Evolutionary conservation across 2,113 vertebrate genomes (phyloP), one percentile per base, ranked within the genome.

Genomic region (Aramus guarauna): DNA sequence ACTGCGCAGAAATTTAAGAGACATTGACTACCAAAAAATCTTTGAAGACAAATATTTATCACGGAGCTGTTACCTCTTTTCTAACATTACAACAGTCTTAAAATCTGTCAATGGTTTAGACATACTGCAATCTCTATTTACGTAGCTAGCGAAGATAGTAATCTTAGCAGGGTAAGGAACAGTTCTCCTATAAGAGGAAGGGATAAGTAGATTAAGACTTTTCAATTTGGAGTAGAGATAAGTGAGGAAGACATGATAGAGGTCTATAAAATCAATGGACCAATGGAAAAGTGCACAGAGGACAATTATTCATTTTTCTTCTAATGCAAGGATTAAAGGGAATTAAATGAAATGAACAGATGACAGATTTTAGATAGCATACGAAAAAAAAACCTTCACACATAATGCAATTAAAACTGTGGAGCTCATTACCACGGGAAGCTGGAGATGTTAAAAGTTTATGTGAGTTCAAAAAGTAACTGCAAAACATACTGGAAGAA

Each of bases 251-350:
- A 92, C 73, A 72, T 60, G 80, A 72, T 13, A 93, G 39, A 87
- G 56, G 48, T 85, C 74, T 93, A 71, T 56, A 91, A 96, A 95
- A 97, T 90, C 87, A 91, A 90, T 95, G 43, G 63, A 84, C 56
- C 60, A 82, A 75, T 41, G 53, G 48, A 87, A 90, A 91, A 95
- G n/a, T 58, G n/a, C 73, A 68, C 32, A 53, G 56, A 95, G 52
- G 64, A 67, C 91, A 95, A 94, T 88, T 94, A 92, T 16, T 89
- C 41, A 87, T 90, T 94, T 89, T 92, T 85, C 56, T 72, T 85
- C 60, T 91, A 93, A 85, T 87, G 69, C 36, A 79, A 90, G 36
- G 60, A 78, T 94, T 95, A 94, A 87, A 30, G 39, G 36, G 69
- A 93, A 90, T 82, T 87, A 85, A 95, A 81, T 39, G 11, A 89